Evolutionary conservation across 1,140 invertebrate species (phyloP).

Genomic region (Zaprionus ghesquierei): DNA sequence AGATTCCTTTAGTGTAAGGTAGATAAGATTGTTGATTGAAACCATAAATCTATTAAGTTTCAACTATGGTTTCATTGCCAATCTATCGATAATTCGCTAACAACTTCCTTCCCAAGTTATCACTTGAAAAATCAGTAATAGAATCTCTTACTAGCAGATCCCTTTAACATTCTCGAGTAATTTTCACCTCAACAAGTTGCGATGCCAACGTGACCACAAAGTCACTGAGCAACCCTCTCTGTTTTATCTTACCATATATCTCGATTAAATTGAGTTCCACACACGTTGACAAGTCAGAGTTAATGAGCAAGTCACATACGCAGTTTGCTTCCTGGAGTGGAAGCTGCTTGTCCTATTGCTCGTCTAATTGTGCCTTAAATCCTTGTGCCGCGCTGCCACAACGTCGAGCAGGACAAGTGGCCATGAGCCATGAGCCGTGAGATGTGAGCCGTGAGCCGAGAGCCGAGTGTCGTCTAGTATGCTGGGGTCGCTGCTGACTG

Average conservation of each 20-base stretch:
- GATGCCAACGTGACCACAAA: neutral
- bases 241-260: neutral
- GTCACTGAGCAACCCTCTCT: neutral
- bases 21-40: too few relatives aligned
- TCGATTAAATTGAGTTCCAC: neutral
- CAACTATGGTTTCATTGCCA: too few relatives aligned
- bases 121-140: neutral
- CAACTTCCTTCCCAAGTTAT: too few relatives aligned
- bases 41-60: too few relatives aligned
- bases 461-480: too few relatives aligned
- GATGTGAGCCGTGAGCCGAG: too few relatives aligned
- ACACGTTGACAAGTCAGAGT: slow-evolving; percentile 4
- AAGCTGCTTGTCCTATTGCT: slow-evolving; percentile 23
- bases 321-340: slow-evolving; percentile 41
- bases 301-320: slow-evolving; percentile 9
- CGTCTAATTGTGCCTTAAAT: slow-evolving; percentile 32
- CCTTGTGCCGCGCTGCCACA: slow-evolving; percentile 11
- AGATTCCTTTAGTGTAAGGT: too few relatives aligned
- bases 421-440: too few relatives aligned
- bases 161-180: neutral
- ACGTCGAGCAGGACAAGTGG: neutral
- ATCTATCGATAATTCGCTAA: too few relatives aligned
- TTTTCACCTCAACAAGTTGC: neutral
- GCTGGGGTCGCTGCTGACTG: slow-evolving; percentile 7
- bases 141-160: neutral